A percentile compares a stretch with the other conserved stretches of the same genome.
These are phyloP conservation scores for Scaptomyza caliginosa DNA, from an alignment of 2,888 invertebrate species.

Conservation along the genomic window DNA sequence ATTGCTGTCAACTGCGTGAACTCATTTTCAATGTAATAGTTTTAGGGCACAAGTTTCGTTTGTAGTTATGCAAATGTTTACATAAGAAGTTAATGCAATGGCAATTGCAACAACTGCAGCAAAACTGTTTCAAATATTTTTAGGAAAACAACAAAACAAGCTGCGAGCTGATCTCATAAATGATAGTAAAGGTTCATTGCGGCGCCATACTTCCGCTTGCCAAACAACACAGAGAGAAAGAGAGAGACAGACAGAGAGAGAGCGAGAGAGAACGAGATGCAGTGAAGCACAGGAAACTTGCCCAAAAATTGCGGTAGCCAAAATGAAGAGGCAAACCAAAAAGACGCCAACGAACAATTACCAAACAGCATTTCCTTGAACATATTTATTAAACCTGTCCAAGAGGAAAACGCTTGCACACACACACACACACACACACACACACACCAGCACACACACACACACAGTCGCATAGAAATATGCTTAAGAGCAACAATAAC, in stretches of 20 bases:
- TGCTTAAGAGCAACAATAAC: conserved; percentile 30
- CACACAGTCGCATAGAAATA: conserved; percentile 15
- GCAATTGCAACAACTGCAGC: conserved; percentile 23
- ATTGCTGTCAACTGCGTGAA: conserved; percentile 62
- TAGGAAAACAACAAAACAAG: conserved; percentile 20
- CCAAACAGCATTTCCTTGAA: conserved; percentile 82
- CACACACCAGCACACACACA: neutral
- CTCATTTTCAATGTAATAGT: conserved; percentile 60
- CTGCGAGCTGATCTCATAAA: conserved; percentile 63
- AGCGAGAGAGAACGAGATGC: conserved; percentile 27
- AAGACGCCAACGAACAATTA: conserved; percentile 79
- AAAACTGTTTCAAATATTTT: conserved; percentile 34
- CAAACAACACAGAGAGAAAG: conserved; percentile 11
- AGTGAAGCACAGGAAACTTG: conserved; percentile 44
- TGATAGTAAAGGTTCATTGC: conserved; percentile 81
- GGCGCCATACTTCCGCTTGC: conserved; percentile 72
- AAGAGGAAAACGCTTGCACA: conserved; percentile 66
- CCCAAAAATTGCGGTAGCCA: conserved; percentile 43
- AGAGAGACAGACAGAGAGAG: conserved; percentile 7
- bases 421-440: conserved; percentile 6
- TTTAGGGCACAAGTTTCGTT: neutral
- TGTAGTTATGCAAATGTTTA: conserved; percentile 50
- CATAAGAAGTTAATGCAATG: conserved; percentile 45
- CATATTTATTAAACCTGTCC: conserved; percentile 83
- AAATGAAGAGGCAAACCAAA: conserved; percentile 10